Percentiles rank a stretch among this genome's conserved stretches.
phyloP scores from a whole-genome alignment of 2,888 invertebrate genomes.

The Mallateleia sp. region DNA sequence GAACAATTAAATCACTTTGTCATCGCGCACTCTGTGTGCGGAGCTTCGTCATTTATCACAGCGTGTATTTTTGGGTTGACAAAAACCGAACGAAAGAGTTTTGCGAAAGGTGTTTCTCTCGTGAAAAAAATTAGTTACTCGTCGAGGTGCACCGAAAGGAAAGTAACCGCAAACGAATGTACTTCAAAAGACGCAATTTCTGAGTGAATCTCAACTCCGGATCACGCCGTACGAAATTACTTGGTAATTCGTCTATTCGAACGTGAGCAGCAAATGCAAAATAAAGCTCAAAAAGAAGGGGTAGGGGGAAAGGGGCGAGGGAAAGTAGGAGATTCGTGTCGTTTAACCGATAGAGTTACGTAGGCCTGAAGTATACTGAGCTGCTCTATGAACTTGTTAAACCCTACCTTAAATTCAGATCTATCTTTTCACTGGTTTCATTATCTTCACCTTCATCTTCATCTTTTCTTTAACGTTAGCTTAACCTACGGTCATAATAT shows the following conservation, averaged over 20 bases:
- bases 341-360: constrained; percentile 77
- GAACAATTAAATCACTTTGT: constrained; percentile 50
- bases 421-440: constrained; percentile 38
- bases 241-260: constrained; percentile 25
- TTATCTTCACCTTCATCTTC: background rate
- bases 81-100: constrained; percentile 19
- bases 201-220: constrained; percentile 29
- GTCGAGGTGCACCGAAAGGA: constrained; percentile 2
- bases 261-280: constrained; percentile 62
- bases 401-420: constrained; percentile 66
- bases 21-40: background rate
- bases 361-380: constrained; percentile 87
- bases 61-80: constrained; percentile 56
- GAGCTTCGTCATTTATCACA: constrained; percentile 64
- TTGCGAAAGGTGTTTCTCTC: constrained; percentile 1
- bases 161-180: constrained; percentile 45
- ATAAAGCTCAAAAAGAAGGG: constrained; percentile 19
- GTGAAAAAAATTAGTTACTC: background rate
- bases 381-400: constrained; percentile 82
- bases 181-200: constrained; percentile 51
- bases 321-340: constrained; percentile 46
- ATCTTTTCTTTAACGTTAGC: constrained; percentile 63
- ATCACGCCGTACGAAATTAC: constrained; percentile 12
- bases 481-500: constrained; percentile 71
- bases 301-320: constrained; percentile 56